Evolutionary conservation across 2,797 vertebrate species (phyloP).

Genomic region (Amblyopsis hoosieri): DNA sequence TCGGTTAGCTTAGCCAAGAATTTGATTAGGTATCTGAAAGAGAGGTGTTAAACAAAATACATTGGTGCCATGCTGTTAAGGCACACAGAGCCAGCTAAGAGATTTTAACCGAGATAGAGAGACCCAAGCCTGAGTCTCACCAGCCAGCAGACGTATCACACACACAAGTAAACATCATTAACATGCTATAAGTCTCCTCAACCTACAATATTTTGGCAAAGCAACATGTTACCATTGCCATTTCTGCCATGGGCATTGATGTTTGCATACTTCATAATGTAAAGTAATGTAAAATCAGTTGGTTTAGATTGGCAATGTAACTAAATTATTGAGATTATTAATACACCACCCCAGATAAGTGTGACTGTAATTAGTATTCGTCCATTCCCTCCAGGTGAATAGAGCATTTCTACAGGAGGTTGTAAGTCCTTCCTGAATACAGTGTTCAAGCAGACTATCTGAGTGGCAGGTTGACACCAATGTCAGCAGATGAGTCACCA

Average conservation of each 20-base stretch:
- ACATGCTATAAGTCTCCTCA: constrained; percentile 1
- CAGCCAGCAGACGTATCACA: not conserved
- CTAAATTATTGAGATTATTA: not conserved
- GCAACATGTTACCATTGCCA: not conserved
- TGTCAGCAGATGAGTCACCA: no score
- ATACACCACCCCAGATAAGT: not conserved
- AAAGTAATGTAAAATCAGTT: not conserved
- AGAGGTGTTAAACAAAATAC: not conserved
- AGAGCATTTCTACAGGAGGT: no score
- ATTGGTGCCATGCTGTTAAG: not conserved
- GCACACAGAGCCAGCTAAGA: constrained; percentile 7
- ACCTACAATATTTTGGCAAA: not conserved
- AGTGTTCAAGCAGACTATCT: no score
- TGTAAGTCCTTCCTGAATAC: no score
- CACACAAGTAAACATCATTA: constrained; percentile 5
- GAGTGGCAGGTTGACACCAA: no score
- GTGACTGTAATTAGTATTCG: no score
- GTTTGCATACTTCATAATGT: not conserved
- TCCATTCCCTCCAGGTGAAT: no score
- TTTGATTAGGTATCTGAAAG: constrained; percentile 91
- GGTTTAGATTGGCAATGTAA: not conserved
- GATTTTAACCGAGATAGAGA: constrained; percentile 14
- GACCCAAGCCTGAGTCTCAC: not conserved
- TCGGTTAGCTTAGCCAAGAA: constrained; percentile 94
- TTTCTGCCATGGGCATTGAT: not conserved